A percentile compares a stretch with the other conserved stretches of the same genome.
phyloP scores from a whole-genome alignment of 1,140 invertebrate species.

The Lordiphosa clarofinis region DNA sequence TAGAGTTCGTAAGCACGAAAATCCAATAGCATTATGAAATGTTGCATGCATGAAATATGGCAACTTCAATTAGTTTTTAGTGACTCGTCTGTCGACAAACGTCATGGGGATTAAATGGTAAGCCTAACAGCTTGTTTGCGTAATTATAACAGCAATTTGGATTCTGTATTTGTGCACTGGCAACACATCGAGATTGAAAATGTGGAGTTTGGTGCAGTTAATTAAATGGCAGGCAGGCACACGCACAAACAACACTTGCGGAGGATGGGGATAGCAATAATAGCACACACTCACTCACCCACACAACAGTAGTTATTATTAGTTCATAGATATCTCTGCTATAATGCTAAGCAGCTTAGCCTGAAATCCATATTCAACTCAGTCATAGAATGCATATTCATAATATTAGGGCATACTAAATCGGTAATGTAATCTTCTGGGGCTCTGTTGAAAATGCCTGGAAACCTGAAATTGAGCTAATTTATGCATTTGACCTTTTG shows the following conservation, averaged over 20 bases:
- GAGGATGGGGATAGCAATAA: too few relatives aligned
- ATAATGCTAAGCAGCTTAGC: conserved; percentile 50
- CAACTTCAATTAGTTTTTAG: conserved; percentile 67
- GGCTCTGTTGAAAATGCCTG: background rate
- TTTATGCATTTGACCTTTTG: conserved; percentile 25
- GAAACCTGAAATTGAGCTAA: conserved; percentile 25
- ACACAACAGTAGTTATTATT: conserved; percentile 22
- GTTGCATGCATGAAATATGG: conserved; percentile 49
- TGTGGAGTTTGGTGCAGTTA: conserved; percentile 5
- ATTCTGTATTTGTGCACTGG: conserved; percentile 20
- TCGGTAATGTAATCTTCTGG: too few relatives aligned
- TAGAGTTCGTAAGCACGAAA: conserved; percentile 23
- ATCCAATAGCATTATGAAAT: conserved; percentile 43
- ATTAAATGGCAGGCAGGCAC: conserved; percentile 56
- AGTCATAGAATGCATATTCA: conserved; percentile 7
- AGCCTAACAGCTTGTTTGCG: conserved; percentile 50
- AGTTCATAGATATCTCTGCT: conserved; percentile 40
- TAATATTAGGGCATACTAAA: background rate
- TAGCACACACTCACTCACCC: conserved; percentile 8
- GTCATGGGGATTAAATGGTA: conserved; percentile 47
- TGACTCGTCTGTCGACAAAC: conserved; percentile 20
- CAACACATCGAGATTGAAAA: conserved; percentile 22
- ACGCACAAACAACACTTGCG: conserved; percentile 5
- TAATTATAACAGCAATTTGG: conserved; percentile 59
- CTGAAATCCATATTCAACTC: conserved; percentile 14